Conservation (phyloP, 30 jellyfish, hydroid and myxozoan genomes). For the Chrysaora quinquecirrha region DNA sequence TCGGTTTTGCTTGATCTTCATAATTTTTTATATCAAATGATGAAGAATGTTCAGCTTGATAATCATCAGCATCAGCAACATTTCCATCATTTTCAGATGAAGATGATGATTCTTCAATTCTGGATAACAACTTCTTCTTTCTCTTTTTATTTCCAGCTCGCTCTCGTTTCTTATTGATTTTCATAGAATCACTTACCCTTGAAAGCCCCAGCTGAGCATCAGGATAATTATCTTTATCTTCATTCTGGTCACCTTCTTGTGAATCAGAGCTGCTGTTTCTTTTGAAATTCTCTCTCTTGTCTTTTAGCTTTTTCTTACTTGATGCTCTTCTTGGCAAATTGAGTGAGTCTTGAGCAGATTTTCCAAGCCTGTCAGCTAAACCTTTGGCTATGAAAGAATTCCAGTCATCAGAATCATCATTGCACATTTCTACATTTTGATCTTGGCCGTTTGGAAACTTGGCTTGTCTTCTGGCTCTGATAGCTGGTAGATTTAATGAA, state of each 20-base stretch:
- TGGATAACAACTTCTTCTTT: conserved; percentile 29
- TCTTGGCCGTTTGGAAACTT: not conserved
- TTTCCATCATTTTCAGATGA: not conserved
- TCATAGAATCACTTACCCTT: conserved; percentile 56
- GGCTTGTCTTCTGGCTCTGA: conserved; percentile 3
- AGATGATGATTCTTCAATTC: conserved; percentile 48
- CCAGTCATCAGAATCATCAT: conserved; percentile 36
- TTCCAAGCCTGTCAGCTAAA: conserved; percentile 41
- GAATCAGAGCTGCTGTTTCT: conserved; percentile 46
- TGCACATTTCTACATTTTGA: not conserved
- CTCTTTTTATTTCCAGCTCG: conserved; percentile 5
- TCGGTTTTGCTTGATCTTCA: not conserved
- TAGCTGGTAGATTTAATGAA: conserved; percentile 13
- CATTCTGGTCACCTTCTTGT: conserved; percentile 41
- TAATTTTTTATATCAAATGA: too few species aligned
- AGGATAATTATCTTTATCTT: not conserved
- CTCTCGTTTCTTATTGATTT: conserved; percentile 34
- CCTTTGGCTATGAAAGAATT: conserved; percentile 39
- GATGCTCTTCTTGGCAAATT: conserved; percentile 59
- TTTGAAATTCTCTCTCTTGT: conserved; percentile 30
- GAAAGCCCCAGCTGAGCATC: conserved; percentile 59
- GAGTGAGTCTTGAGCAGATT: conserved; percentile 62
- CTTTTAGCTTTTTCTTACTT: conserved; percentile 54
- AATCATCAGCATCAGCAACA: conserved; percentile 2
- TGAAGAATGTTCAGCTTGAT: not conserved